Evolutionary conservation across 2,888 invertebrate genomes (phyloP), one percentile per base, ranked within the genome.

Genomic region (Neoascia interrupta): DNA sequence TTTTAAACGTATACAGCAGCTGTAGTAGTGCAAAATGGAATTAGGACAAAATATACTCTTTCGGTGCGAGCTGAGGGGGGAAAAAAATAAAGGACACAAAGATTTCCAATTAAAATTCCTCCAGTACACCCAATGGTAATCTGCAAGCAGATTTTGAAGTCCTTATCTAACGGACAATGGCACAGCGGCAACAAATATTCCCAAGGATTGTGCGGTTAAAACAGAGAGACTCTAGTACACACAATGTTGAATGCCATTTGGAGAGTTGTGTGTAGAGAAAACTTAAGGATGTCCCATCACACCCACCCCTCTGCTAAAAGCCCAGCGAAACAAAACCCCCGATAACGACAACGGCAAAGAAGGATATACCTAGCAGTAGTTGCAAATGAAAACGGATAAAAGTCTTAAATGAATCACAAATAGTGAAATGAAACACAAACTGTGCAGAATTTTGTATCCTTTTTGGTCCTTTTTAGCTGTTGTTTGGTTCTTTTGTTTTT

Each of bases 91-190:
- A 60, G 70, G 39, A 76, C 76, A 76, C n/a, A 79, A 79, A 54
- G 79, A 79, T 79, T 66, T 79, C 79, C 79, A 79, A 79, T 79
- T 79, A 79, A 79, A 79, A 79, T 68, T 66, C 66, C 19, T 79
- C 66, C 54, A 69, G 47, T 75, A 75, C 63, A 72, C 60, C 72
- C 79, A 60, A 68, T 73, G 72, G 79, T 79, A 79, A 79, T 72
- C 73, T 79, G 61, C 37, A 66, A 79, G 79, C 79, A 79, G 66
- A 79, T 66, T 79, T 79, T n/a, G n/a, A 79, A 61, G 58, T 79
- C 66, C 66, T 73, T 79, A 61, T 79, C 72, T 70, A 61, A 66
- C 58, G 47, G 36, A 54, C 53, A 60, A 79, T 56, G 49, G 47
- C 41, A 54, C 53, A 60, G 72, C 49, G 49, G 47, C 41, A 61